These are phyloP conservation scores for Alaudala cheleensis DNA, from an alignment of 2,113 vertebrate genomes.

Conservation along the genomic window DNA sequence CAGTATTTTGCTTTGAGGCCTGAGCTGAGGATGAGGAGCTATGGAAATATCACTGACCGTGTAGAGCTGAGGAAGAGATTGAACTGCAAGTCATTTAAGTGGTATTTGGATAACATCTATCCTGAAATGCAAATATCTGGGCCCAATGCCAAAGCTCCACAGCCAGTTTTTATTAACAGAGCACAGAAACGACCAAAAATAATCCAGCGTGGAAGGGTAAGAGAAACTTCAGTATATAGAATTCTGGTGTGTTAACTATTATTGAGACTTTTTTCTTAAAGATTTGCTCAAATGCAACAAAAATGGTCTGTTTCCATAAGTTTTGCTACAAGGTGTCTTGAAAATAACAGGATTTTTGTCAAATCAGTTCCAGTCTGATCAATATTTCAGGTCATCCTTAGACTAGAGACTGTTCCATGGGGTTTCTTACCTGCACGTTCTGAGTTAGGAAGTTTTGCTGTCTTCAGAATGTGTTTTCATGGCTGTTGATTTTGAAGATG, in stretches of 20 bases:
- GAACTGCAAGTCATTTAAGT: conserved; percentile 89
- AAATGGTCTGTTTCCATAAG: neutral
- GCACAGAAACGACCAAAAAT: conserved; percentile 86
- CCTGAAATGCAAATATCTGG: conserved; percentile 92
- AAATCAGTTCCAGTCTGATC: neutral
- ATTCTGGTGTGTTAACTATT: neutral
- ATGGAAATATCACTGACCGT: conserved; percentile 88
- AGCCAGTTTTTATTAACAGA: conserved; percentile 86
- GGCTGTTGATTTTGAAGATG: neutral
- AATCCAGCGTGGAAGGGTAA: conserved; percentile 90
- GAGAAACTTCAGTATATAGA: neutral
- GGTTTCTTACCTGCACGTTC: neutral
- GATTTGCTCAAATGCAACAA: neutral
- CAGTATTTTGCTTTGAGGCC: conserved; percentile 93
- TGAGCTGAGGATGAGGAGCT: conserved; percentile 83
- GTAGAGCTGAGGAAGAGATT: conserved; percentile 82
- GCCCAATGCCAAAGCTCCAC: conserved; percentile 83
- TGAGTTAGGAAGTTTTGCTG: neutral
- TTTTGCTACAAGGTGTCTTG: neutral
- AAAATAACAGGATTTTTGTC: neutral
- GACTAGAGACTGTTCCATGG: neutral
- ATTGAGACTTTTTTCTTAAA: neutral
- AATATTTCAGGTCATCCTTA: neutral
- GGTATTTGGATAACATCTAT: conserved; percentile 95
- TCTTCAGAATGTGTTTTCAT: neutral